Base-by-base conservation (phyloP, 2,888 invertebrate genomes). In the Teinopalpus imperialis region DNA sequence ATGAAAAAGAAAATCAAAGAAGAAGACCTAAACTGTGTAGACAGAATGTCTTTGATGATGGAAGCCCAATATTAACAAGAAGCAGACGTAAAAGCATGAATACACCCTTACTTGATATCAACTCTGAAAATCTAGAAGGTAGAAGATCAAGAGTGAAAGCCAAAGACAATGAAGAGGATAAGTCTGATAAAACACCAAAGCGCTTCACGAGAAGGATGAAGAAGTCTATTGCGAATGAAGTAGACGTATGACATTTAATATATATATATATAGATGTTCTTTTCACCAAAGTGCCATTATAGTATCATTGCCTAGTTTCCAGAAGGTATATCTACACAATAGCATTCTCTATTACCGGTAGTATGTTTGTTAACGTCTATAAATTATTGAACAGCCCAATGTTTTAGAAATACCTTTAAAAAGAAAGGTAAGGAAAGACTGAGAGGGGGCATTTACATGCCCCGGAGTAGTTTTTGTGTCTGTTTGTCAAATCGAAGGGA, bases 61-160 rank as follows among this genome's bases (percentile, higher is more conserved):
- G 51, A 4, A 67, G 66, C 24, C 71, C 74, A 0, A 60, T 73
- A 0, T 53, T 67, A 52, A 81, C 81, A 0, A 60, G 81, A 14
- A 75, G 74, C 23, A 63, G 69, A 1, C 61, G 81, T 1, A 74
- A 73, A 58, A 77, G 69, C 41, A 27, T 62, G 8, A 55, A 61
- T 4, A 63, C 60, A 2, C 59, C 66, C 5, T 39, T 37, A 1
- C 48, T 29, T 14, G 27, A 37, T 9, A 27, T 26, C 5, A 9
- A 14, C 16, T 6, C 9, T 2, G 37, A 24, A 18, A 37, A 18
- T 9, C 3, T 27, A 8, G 27, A 26, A 16, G 27, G 20, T 10
- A 32, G 10, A 14, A 32, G 12, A 20, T 9, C 26, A 8, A 32
- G 12, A 32, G 6, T 12, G 51, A 0, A 57, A 66, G 2, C 71